Base-by-base conservation (phyloP, 2,113 vertebrate species). In the Gymnorhina tibicen region DNA sequence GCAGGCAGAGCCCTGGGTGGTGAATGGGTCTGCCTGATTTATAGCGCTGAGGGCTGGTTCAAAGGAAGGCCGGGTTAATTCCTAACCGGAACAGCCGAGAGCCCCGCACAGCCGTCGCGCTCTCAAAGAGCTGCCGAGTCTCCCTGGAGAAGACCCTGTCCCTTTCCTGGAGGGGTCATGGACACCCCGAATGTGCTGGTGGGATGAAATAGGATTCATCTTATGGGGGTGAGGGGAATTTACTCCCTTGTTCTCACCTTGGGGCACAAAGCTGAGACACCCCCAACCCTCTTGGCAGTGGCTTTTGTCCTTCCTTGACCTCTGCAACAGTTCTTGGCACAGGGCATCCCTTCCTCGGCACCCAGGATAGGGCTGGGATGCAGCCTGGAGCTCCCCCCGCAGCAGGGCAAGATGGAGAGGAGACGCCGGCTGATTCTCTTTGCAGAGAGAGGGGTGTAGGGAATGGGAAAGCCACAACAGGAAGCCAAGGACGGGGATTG, bases 21-120 rank as follows among this genome's bases (percentile, higher is more conserved):
- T 97, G 97, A 97, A 97, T 97, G 95, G 96, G 66, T 67, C 94
- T 96, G 95, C 72, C 94, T 97, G 97, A 97, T 97, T 97, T 97
- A 97, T 97, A 94, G 97, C 3, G 1, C 84, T 3, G 37, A 95
- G 96, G 82, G 75, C 96, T 95, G 96, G 95, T 96, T 97, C 96
- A 97, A 97, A 97, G 96, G 94, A 97, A 97, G 92, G 97, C 96
- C 77, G 89, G 89, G 94, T 97, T 97, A 97, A 96, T 97, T 96
- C 95, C 95, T 97, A 97, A 97, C 97, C 39, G 94, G 96, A 91
- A 96, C 94, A 95, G 92, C 95, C 86, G 11, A 97, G 96, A 19
- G 4, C 87, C 96, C 93, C 7, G 58, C 24, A 3, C 92, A 93
- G 96, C 94, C 75, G 5, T 72, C 6, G 16, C 1, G 3, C 75